Base-by-base conservation (phyloP, 1,140 invertebrate species). In the Acyrthosiphon pisum region DNA sequence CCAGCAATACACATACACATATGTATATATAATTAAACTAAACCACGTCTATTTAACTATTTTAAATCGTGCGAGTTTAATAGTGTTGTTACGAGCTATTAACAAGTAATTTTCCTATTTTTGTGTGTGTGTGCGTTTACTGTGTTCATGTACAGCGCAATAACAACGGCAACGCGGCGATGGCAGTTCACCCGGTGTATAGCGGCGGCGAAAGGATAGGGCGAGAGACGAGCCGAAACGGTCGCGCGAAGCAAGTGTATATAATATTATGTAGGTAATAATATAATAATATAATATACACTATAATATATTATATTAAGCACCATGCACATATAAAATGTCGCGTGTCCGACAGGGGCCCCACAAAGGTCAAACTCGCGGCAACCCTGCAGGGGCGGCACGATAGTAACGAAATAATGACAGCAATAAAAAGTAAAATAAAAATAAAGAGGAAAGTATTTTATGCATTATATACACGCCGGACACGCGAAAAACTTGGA, bases 261-360 rank as follows among this genome's bases (percentile, higher is more conserved):
- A 50, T 50, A 18, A 7, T 22, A 22, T 23, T 22, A 22, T 53
- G 50, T 53, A 53, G 50, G 20, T 53, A 76, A 76, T 76, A 76
- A n/a, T n/a, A 68, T 68, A 68, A 68, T 68, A 68, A n/a, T 76
- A n/a, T 18, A n/a, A 76, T 76, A 18, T 76, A n/a, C 60, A 35
- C 60, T 76, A 76, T n/a, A 76, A n/a, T n/a, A 76, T 76, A n/a
- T n/a, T 53, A 76, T 76, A 53, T 50, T 53, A 76, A 76, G 60
- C n/a, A 76, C 60, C n/a, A 6, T 76, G n/a, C 14, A n/a, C 60
- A 20, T 68, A n/a, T 76, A 83, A 92, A 92, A 92, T 92, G 91
- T 92, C 91, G 91, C 91, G 60, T 92, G 91, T 92, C 91, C 76
- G 26, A n/a, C n/a, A 50, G 91, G 76, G 76, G 68, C n/a, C 44